Evolutionary conservation across 2,888 invertebrate genomes (phyloP), one percentile per base, ranked within the genome.

Genomic region (Tillus elongatus): DNA sequence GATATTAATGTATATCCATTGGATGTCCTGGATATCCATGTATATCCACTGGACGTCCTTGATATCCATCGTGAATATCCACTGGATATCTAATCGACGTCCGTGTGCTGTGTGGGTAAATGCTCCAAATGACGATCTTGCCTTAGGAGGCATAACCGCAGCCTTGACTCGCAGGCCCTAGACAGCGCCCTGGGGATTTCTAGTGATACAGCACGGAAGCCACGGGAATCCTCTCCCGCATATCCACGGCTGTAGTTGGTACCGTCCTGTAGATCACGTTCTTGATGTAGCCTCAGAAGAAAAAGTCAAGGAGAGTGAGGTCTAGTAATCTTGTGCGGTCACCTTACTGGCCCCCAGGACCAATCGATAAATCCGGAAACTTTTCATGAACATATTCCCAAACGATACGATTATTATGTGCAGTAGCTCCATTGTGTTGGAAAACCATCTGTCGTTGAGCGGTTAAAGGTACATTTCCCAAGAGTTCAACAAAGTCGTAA

Each of bases 151-250:
- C n/a, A n/a, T n/a, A n/a, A n/a, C n/a, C n/a, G n/a, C n/a, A n/a
- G n/a, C n/a, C n/a, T n/a, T n/a, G n/a, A n/a, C n/a, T n/a, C n/a
- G n/a, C n/a, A n/a, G n/a, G n/a, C n/a, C n/a, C n/a, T n/a, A n/a
- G n/a, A n/a, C n/a, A n/a, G n/a, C n/a, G n/a, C n/a, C n/a, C n/a
- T 19, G 24, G n/a, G 24, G n/a, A n/a, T n/a, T 19, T 19, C 24
- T 19, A n/a, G n/a, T 19, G 24, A 11, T 29, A 29, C 30, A 29
- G 4, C 30, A 29, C 8, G 30, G 30, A 29, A 29, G 30, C n/a
- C n/a, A 11, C 8, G 30, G 6, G 11, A 29, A 29, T 29, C 30
- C 30, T 29, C 30, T 19, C 6, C 24, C 24, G 24, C 24, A 19
- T 19, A 19, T 19, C 24, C 24, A 8, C 24, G 24, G 24, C 24